Percentiles rank a stretch among this genome's conserved stretches.
phyloP scores from a whole-genome alignment of 2,113 vertebrate species.

The Notothenia rossii region DNA sequence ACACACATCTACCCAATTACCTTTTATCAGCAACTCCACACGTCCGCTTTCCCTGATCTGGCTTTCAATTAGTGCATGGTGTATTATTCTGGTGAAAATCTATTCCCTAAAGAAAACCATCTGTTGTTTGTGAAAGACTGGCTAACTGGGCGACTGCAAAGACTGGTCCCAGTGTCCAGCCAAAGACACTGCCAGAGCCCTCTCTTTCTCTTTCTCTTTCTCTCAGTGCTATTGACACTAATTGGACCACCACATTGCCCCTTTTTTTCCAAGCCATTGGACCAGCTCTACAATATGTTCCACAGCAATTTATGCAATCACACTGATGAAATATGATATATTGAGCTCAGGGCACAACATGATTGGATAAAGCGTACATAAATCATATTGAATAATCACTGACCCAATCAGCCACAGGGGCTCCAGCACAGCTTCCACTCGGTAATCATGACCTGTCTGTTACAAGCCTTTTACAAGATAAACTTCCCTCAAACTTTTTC shows the following conservation, averaged over 20 bases:
- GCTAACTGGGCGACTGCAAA: slow-evolving; percentile 20
- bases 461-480: not conserved
- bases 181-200: slow-evolving; percentile 14
- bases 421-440: not conserved
- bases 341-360: slow-evolving; percentile 29
- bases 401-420: slow-evolving; percentile 41
- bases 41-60: not conserved
- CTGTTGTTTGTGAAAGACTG: slow-evolving; percentile 52
- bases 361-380: slow-evolving; percentile 46
- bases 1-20: slow-evolving; percentile 16
- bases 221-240: slow-evolving; percentile 18
- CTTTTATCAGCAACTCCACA: slow-evolving; percentile 9
- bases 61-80: slow-evolving; percentile 15
- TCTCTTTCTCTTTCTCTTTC: slow-evolving; percentile 8
- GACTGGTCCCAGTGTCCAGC: slow-evolving; percentile 33
- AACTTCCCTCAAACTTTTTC: slow-evolving; percentile 4
- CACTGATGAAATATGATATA: slow-evolving; percentile 48
- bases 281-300: slow-evolving; percentile 37
- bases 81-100: slow-evolving; percentile 10
- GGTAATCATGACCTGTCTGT: slow-evolving; percentile 15
- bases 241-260: slow-evolving; percentile 35
- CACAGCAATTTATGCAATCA: slow-evolving; percentile 33
- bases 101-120: slow-evolving; percentile 52
- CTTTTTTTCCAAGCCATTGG: slow-evolving; percentile 16
- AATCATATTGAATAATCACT: slow-evolving; percentile 58